Evolutionary conservation across 2,113 vertebrate genomes (phyloP), one percentile per base, ranked within the genome.

Genomic region (Serilophus lunatus): DNA sequence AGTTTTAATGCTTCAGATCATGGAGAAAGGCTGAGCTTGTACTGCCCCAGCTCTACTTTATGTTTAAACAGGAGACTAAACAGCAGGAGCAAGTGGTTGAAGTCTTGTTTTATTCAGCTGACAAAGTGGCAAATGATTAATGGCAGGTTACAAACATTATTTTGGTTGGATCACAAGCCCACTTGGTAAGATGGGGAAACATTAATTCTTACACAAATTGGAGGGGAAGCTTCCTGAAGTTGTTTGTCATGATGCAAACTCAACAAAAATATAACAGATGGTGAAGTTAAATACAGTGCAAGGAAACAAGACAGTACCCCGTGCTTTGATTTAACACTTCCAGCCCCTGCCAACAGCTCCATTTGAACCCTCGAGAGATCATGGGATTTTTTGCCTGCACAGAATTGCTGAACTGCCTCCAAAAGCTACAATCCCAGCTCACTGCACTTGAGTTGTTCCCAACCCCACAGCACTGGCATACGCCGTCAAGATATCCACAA

Each of bases 391-490:
- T 42, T 68, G 14, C 71, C 54, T 5, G 89, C 80, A 60, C 53
- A 36, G 53, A 59, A 49, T 40, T 36, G 40, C 65, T 51, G 61
- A 69, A 31, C 86, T 86, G 56, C 83, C 78, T 83, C 65, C 57
- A 7, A 35, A n/a, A 33, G 31, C 57, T 17, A 4, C 33, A 53
- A 10, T 70, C 91, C 93, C 18, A 66, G 10, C 91, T 97, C 89
- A 97, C 85, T 98, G 97, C 82, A 98, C 98, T 80, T 98, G 99
- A 4, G 99, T 99, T 84, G 99, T 99, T 60, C 99, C 99, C 71
- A 99, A 45, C 7, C 99, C 99, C 42, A 99, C 98, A 0, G 99
- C 99, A 1, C 99, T 99, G 93, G 99, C 99, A 0, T 99, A 99
- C 0, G 99, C 99, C 0, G 99, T 99, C 89, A 99, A 92, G 97